phyloP scores from a whole-genome alignment of 2,113 vertebrate species.

The Nesogale talazaci region DNA sequence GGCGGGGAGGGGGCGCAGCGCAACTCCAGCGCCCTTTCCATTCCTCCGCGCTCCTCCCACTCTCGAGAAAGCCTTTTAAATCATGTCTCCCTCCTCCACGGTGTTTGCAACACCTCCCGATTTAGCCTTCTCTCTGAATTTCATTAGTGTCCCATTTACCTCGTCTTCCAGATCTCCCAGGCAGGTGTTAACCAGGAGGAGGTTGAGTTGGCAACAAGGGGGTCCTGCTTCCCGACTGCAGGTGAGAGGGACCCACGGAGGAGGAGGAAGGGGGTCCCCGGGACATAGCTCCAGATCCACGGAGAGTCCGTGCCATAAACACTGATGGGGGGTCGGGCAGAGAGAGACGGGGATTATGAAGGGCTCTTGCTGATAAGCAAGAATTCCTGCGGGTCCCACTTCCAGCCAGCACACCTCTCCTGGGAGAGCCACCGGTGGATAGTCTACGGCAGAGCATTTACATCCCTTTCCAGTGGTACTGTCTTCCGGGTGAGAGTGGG shows the following conservation, averaged over 20 bases:
- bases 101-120: slow-evolving; percentile 73
- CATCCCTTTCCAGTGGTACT: neutral
- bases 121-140: slow-evolving; percentile 77
- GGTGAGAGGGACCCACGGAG: neutral
- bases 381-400: neutral
- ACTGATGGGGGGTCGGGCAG: accelerated
- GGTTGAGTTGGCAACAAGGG: slow-evolving; percentile 16
- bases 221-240: neutral
- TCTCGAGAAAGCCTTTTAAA: slow-evolving; percentile 26
- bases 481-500: neutral
- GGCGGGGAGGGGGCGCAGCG: neutral
- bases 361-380: neutral
- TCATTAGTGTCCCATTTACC: slow-evolving; percentile 77
- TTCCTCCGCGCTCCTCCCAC: neutral
- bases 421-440: neutral
- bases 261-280: no score
- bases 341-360: neutral
- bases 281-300: neutral
- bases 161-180: slow-evolving; percentile 40
- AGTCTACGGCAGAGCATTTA: no score
- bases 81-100: slow-evolving; percentile 27
- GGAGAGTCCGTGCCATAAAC: neutral
- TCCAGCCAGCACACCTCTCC: neutral
- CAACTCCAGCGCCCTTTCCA: neutral
- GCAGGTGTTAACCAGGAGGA: slow-evolving; percentile 34